Base-by-base conservation (phyloP, 1,140 invertebrate species). In the Tetraneura akinire region DNA sequence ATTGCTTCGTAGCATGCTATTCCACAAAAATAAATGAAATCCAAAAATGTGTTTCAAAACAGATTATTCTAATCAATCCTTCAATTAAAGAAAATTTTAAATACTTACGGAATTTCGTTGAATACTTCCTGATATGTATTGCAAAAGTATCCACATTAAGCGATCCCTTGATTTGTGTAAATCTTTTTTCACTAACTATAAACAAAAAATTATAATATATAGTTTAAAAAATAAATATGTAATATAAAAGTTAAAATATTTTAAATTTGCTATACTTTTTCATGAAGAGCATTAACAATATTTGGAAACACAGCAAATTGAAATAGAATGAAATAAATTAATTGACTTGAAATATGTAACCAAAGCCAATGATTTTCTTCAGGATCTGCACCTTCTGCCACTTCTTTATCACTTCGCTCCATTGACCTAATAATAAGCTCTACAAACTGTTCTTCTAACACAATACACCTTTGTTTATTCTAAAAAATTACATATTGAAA, bases 71-170 rank as follows among this genome's bases (percentile, higher is more conserved):
- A n/a, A n/a, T n/a, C n/a, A n/a, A n/a, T n/a, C n/a, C n/a, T n/a
- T n/a, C n/a, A n/a, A n/a, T n/a, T n/a, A n/a, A n/a, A n/a, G n/a
- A n/a, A 37, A 37, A 37, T 3, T 37, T 4, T 64, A 47, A 68
- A 29, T 74, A 85, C 86, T 88, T 87, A 93, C 90, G 1, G 95
- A 93, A 87, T 97, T 97, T 82, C 96, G 92, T 86, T 97, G 95
- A 84, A 98, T 98, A 84, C 94, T 96, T 64, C 96, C 96, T 3
- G 96, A 98, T 81, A 98, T 96, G 84, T 97, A 98, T 86, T 98
- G 96, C 10, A 98, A 86, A n/a, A 98, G 86, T 42, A 82, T 93
- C 96, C 96, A 98, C 96, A 98, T 98, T 0, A 98, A 86, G 83
- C 98, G 95, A 87, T 98, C 96, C 68, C 96, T 87, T 0, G 96